Conservation (phyloP, 2,797 vertebrate genomes). For the Antennarius maculatus region DNA sequence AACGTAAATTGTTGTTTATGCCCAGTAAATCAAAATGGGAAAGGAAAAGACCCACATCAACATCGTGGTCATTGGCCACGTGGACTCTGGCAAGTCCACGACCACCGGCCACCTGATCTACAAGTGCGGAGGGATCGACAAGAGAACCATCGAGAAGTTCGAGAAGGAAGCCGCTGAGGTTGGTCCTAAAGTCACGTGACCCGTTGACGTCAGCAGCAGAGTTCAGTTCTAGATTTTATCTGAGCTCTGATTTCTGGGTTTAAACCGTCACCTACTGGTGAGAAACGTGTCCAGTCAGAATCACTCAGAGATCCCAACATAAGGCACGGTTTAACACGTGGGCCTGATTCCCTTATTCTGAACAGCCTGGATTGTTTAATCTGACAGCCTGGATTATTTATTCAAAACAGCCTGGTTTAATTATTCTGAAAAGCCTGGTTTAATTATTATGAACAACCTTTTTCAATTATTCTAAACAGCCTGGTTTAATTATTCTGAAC, state of each 20-base stretch:
- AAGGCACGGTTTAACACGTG: too few species aligned
- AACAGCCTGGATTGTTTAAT: too few species aligned
- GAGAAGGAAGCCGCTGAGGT: conserved; percentile 86
- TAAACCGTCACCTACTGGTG: conserved; percentile 53
- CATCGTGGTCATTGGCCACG: conserved; percentile 86
- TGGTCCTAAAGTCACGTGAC: conserved; percentile 12
- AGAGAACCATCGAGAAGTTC: conserved; percentile 86
- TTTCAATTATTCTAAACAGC: too few species aligned
- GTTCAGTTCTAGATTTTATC: too few species aligned
- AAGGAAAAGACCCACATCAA: conserved; percentile 86
- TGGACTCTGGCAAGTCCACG: conserved; percentile 86
- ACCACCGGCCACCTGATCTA: conserved; percentile 85
- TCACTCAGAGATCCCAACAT: too few species aligned
- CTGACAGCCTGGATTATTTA: too few species aligned
- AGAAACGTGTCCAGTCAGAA: conserved; percentile 7
- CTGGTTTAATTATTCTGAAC: too few species aligned
- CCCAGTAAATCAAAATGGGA: conserved; percentile 74
- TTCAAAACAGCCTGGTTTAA: too few species aligned
- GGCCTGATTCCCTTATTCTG: too few species aligned
- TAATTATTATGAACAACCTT: too few species aligned
- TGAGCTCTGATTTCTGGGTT: neutral
- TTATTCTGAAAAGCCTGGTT: too few species aligned
- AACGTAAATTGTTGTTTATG: conserved; percentile 8
- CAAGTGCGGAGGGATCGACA: conserved; percentile 84
- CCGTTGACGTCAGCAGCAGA: too few species aligned